phyloP scores from a whole-genome alignment of 2,113 vertebrate genomes.

The Atlantisia rogersi region DNA sequence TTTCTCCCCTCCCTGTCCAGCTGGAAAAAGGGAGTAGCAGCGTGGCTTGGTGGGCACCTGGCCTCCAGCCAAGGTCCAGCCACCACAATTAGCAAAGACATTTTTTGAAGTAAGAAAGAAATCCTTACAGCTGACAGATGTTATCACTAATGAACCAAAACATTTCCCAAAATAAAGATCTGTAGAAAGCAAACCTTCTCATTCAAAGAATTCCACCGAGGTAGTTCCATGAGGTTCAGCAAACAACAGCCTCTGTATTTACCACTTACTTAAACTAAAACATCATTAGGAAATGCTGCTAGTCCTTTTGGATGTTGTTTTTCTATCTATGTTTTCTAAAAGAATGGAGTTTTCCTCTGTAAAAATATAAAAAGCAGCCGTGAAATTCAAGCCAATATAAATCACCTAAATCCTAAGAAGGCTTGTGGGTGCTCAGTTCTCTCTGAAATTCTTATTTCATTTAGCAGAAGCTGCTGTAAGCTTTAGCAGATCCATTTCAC shows the following conservation, averaged over 20 bases:
- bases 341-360: not conserved
- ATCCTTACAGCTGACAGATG: conserved; percentile 30
- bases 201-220: not conserved
- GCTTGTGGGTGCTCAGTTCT: not conserved
- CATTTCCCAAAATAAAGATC: not conserved
- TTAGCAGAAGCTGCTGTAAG: not conserved
- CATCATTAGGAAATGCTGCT: not conserved
- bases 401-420: not conserved
- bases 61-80: too few relatives aligned
- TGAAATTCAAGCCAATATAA: not conserved
- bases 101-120: conserved; percentile 14
- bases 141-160: conserved; percentile 3
- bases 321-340: not conserved
- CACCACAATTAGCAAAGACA: not conserved
- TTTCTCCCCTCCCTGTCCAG: too few relatives aligned
- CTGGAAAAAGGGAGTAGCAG: too few relatives aligned
- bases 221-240: not conserved
- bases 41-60: too few relatives aligned
- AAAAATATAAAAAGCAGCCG: not conserved
- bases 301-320: not conserved
- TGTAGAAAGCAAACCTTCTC: not conserved
- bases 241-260: not conserved
- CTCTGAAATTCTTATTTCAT: not conserved
- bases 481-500: not conserved
- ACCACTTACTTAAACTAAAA: not conserved